A percentile compares a stretch with the other conserved stretches of the same genome.
These are phyloP conservation scores for Bufotes viridis DNA, from an alignment of 2,797 vertebrate species.

Conservation along the genomic window DNA sequence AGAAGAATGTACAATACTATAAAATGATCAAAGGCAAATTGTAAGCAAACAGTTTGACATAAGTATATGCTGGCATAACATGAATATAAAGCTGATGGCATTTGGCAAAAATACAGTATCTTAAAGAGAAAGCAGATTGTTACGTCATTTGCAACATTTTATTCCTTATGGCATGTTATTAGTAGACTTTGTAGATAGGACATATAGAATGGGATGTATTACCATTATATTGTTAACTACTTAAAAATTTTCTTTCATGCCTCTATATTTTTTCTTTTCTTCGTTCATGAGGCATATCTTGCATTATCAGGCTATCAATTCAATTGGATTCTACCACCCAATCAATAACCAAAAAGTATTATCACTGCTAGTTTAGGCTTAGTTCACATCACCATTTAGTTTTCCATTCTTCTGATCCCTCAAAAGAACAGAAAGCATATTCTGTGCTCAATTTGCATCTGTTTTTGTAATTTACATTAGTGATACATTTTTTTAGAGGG, in stretches of 20 bases:
- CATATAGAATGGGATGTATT: background rate
- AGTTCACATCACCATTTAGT: no score
- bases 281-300: background rate
- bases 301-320: background rate
- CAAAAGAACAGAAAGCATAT: no score
- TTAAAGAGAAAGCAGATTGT: slow-evolving; percentile 53
- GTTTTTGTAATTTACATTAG: no score
- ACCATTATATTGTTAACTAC: background rate
- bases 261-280: no score
- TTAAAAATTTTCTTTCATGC: background rate
- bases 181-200: slow-evolving; percentile 7
- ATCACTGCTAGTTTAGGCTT: no score
- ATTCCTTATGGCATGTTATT: slow-evolving; percentile 11
- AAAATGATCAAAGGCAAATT: slow-evolving; percentile 54
- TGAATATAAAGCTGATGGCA: slow-evolving; percentile 40
- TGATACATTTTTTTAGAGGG: no score
- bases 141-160: slow-evolving; percentile 26
- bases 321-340: background rate
- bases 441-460: no score
- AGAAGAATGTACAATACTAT: slow-evolving; percentile 35
- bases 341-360: no score
- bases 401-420: no score
- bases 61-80: slow-evolving; percentile 42
- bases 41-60: slow-evolving; percentile 42
- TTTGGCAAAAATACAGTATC: slow-evolving; percentile 31